phyloP scores from a whole-genome alignment of 2,888 invertebrate genomes.

The Thymelicus acteon region DNA sequence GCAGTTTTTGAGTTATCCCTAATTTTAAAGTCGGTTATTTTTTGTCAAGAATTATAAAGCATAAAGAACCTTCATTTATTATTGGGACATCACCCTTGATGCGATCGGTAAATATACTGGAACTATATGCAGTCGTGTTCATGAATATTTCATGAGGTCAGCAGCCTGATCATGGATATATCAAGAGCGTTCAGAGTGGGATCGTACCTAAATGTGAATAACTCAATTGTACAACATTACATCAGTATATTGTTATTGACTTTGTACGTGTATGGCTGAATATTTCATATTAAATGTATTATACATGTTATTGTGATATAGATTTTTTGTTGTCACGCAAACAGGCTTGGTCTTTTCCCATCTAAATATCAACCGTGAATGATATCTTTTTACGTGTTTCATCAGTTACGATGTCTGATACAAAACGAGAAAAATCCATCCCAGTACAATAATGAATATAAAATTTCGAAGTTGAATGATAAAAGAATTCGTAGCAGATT shows the following conservation, averaged over 20 bases:
- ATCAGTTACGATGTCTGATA: too few relatives aligned
- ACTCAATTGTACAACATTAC: constrained; percentile 26
- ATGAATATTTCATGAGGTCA: constrained; percentile 74
- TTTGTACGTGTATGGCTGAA: neutral
- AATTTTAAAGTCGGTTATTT: too few relatives aligned
- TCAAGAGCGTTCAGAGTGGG: constrained; percentile 13
- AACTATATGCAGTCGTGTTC: constrained; percentile 49
- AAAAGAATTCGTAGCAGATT: neutral
- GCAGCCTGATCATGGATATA: constrained; percentile 53
- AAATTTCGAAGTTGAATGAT: neutral
- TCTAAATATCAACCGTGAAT: too few relatives aligned
- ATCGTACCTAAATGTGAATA: constrained; percentile 25
- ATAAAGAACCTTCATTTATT: constrained; percentile 49
- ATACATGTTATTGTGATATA: neutral
- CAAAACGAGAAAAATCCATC: neutral
- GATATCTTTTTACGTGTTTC: too few relatives aligned
- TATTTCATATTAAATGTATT: neutral
- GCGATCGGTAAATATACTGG: constrained; percentile 69
- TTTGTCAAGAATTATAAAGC: too few relatives aligned
- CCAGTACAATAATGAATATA: neutral
- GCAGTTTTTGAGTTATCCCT: too few relatives aligned
- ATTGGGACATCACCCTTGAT: constrained; percentile 56
- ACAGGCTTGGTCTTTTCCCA: neutral
- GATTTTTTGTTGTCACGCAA: neutral
- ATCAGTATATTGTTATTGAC: neutral